A percentile compares a stretch with the other conserved stretches of the same genome.
Conservation (phyloP, 2,113 vertebrate species). For the Lagenorhynchus albirostris region DNA sequence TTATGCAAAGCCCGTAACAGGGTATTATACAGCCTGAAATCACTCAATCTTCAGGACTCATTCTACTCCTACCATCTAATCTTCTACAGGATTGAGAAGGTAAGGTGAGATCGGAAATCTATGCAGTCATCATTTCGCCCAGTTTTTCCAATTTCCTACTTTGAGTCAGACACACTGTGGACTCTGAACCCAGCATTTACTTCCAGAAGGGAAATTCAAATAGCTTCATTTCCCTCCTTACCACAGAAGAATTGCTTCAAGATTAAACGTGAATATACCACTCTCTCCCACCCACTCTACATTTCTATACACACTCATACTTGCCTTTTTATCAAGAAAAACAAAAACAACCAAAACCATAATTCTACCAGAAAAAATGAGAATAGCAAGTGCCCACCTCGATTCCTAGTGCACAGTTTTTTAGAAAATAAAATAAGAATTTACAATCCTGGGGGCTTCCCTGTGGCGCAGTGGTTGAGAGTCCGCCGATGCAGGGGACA, state of each 20-base stretch:
- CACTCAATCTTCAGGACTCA: neutral
- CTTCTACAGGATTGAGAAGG: constrained; percentile 7
- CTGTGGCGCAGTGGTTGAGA: too few species aligned
- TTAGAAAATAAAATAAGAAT: constrained; percentile 48
- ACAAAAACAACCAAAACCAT: neutral
- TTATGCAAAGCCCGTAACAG: constrained; percentile 15
- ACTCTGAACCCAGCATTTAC: neutral
- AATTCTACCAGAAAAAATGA: neutral
- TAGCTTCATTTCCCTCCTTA: constrained; percentile 21
- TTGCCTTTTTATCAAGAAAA: neutral
- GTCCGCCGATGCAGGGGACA: too few species aligned
- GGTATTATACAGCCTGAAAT: constrained; percentile 67
- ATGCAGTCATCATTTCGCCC: constrained; percentile 38
- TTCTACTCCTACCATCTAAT: constrained; percentile 7
- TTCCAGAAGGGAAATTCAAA: neutral
- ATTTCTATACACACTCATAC: neutral
- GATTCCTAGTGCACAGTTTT: neutral
- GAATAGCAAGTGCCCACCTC: neutral
- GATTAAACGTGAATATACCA: constrained; percentile 47
- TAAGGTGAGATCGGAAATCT: constrained; percentile 54
- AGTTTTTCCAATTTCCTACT: constrained; percentile 53
- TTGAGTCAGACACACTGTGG: neutral
- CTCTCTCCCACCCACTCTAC: neutral
- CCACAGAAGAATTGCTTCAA: constrained; percentile 28
- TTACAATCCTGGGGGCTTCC: neutral